Evolutionary conservation across 2,888 invertebrate genomes (phyloP).

Genomic region (Pachliopta kotzebuea): DNA sequence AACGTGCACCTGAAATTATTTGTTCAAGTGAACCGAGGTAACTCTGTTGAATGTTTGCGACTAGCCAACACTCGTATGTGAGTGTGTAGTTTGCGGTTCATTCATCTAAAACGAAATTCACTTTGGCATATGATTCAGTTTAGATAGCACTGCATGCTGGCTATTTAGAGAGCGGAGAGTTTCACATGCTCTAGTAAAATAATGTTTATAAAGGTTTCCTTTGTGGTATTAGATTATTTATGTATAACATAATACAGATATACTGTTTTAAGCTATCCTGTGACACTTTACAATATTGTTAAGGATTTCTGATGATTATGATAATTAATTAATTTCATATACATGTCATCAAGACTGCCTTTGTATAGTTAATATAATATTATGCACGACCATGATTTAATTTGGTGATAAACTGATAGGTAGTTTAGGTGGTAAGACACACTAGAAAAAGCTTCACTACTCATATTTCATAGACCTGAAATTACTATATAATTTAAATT

Average conservation of each 20-base stretch:
- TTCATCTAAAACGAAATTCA: conserved; percentile 10
- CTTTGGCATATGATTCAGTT: conserved; percentile 10
- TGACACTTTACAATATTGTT: too few relatives aligned
- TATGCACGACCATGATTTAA: too few relatives aligned
- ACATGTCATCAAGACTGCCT: too few relatives aligned
- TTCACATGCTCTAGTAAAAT: not conserved
- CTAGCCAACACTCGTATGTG: conserved; percentile 10
- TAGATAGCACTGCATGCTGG: conserved; percentile 9
- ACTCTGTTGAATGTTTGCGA: conserved; percentile 7
- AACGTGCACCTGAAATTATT: not conserved
- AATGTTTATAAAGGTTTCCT: not conserved
- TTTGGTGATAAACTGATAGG: too few relatives aligned
- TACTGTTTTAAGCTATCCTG: too few relatives aligned
- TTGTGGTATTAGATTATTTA: not conserved
- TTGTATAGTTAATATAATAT: too few relatives aligned
- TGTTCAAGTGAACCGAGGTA: conserved; percentile 1
- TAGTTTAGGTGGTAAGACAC: too few relatives aligned
- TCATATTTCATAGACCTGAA: too few relatives aligned
- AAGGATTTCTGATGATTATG: too few relatives aligned
- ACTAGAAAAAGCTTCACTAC: too few relatives aligned
- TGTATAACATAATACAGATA: not conserved
- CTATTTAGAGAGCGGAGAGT: not conserved
- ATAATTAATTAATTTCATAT: too few relatives aligned
- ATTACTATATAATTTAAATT: too few relatives aligned
- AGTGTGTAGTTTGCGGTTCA: conserved; percentile 17